Base-by-base conservation (phyloP, 2,113 vertebrate species). In the Pseudopodoces humilis region DNA sequence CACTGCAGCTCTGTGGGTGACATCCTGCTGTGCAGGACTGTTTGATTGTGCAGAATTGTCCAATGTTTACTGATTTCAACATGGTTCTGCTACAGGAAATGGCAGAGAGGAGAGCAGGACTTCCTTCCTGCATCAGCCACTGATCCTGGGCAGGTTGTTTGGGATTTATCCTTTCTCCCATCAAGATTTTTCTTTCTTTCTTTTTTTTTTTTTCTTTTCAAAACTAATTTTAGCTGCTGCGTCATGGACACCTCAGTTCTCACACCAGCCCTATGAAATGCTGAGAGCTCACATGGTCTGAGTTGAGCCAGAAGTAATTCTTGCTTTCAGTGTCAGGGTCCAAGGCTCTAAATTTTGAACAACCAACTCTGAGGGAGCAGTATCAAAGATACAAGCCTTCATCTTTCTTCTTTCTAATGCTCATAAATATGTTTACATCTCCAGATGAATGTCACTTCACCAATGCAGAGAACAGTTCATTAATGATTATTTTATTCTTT, bases 11-110 rank as follows among this genome's bases (percentile, higher is more conserved):
- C 18, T 60, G 7, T 56, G 21, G 30, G 49, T 52, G 44, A 20
- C 25, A 6, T 8, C 10, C 33, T 39, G 68, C 83, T 18, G 2
- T 18, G 33, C 30, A 78, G 59, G 12, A 41, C 16, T 82, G 0
- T 53, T 70, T 78, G 56, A 22, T 41, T 62, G 59, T 5, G 84
- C 25, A 49, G 44, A 64, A 46, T 92, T 94, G 79, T 71, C 55
- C 83, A 83, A 31, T 88, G 37, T 86, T 94, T 88, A 55, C 71
- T 16, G 76, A 93, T 95, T 95, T 94, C 86, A 47, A 63, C 83
- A 74, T 8, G 28, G n/a, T 77, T 96, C 44, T 70, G 55, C 55
- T 55, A 15, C 2, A 2, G 71, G 53, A 23, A 92, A 77, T 6
- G 18, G 55, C 71, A 86, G 59, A 76, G n/a, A 41, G 46, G 33